Evolutionary conservation across 2,888 invertebrate genomes (phyloP).

Genomic region (Tuta absoluta): DNA sequence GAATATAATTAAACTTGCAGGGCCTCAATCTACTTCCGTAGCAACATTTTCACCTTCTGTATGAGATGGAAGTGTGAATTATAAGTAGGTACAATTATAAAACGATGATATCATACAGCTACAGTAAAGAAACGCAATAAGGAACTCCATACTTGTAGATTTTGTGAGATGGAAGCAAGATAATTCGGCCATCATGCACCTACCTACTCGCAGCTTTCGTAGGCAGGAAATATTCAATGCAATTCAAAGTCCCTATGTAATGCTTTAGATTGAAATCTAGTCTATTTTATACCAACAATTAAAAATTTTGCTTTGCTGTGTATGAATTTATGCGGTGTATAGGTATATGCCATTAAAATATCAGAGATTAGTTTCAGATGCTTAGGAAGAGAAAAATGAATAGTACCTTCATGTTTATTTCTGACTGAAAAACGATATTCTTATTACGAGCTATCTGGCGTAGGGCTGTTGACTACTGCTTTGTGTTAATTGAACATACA

Average conservation of each 20-base stretch:
- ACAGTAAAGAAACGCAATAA: not conserved
- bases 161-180: not conserved
- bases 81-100: not conserved
- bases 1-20: not conserved
- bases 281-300: too few species aligned
- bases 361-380: too few species aligned
- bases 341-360: too few species aligned
- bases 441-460: too few species aligned
- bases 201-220: not conserved
- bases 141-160: slow-evolving; percentile 1
- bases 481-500: too few species aligned
- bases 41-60: not conserved
- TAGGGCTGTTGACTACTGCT: too few species aligned
- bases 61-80: not conserved
- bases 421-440: too few species aligned
- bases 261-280: not conserved
- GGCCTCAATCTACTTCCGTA: not conserved
- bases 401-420: too few species aligned
- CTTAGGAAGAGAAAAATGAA: too few species aligned
- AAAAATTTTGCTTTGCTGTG: too few species aligned
- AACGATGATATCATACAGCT: not conserved
- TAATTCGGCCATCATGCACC: not conserved
- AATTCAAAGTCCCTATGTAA: not conserved
- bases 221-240: slow-evolving; percentile 7
- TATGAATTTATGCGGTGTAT: too few species aligned